Percentiles rank a stretch among this genome's conserved stretches.
Conservation (phyloP, 2,888 invertebrate species). For the Mamestra brassicae region DNA sequence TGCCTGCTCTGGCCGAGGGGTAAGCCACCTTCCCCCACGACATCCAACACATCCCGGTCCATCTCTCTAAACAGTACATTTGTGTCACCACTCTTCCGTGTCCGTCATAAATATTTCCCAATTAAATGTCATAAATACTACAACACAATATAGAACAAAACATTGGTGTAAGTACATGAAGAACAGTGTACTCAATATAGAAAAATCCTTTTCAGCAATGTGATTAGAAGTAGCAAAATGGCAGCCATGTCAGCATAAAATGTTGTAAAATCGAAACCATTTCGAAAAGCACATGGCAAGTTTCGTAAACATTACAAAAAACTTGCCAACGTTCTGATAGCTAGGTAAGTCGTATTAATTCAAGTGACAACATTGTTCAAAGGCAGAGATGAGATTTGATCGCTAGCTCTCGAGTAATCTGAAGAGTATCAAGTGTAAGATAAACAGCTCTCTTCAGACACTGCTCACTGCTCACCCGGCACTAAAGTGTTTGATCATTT, state of each 20-base stretch:
- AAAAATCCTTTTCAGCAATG: not conserved
- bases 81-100: not conserved
- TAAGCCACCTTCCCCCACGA: conserved; percentile 69
- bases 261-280: conserved; percentile 2
- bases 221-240: conserved; percentile 23
- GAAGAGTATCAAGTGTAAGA: conserved; percentile 41
- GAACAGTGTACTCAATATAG: not conserved
- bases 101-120: conserved; percentile 11
- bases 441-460: conserved; percentile 31
- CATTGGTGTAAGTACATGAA: not conserved
- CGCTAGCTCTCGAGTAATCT: conserved; percentile 50
- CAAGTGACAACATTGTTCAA: conserved; percentile 42
- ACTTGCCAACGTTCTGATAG: conserved; percentile 14
- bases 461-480: not conserved
- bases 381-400: conserved; percentile 45
- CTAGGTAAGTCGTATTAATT: conserved; percentile 18
- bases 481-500: conserved; percentile 21
- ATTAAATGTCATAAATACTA: conserved; percentile 9
- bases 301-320: conserved; percentile 16
- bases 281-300: conserved; percentile 8
- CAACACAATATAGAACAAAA: conserved; percentile 32
- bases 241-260: conserved; percentile 35
- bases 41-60: not conserved
- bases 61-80: not conserved
- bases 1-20: conserved; percentile 89